Conservation (phyloP, 2,888 invertebrate genomes). For the Dyspetes luteomarginatus region DNA sequence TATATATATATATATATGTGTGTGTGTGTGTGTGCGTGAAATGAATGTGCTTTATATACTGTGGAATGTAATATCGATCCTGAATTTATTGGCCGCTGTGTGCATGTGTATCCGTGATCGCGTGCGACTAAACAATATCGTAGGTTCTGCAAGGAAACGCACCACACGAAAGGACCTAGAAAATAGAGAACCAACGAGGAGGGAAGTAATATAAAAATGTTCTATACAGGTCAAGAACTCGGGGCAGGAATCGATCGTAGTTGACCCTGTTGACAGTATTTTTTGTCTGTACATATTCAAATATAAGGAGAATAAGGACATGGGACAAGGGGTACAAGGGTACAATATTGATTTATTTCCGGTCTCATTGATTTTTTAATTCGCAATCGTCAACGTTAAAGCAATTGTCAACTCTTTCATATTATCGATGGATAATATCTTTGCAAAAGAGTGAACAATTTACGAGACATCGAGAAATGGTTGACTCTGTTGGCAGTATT, state of each 20-base stretch:
- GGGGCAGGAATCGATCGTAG: slow-evolving; percentile 45
- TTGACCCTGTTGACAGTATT: slow-evolving; percentile 33
- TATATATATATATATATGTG: background rate
- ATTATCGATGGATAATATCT: too few species aligned
- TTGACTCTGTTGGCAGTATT: too few species aligned
- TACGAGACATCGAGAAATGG: too few species aligned
- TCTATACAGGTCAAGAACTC: slow-evolving; percentile 29
- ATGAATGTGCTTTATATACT: slow-evolving; percentile 4
- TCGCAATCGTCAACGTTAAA: too few species aligned
- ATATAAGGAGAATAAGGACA: too few species aligned
- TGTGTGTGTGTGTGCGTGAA: too few species aligned
- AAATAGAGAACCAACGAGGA: slow-evolving; percentile 6
- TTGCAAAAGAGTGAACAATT: too few species aligned
- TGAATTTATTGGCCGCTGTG: slow-evolving; percentile 49
- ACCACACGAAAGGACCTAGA: slow-evolving; percentile 35
- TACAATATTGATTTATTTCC: too few species aligned
- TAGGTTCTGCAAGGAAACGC: slow-evolving; percentile 46
- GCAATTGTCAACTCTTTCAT: too few species aligned
- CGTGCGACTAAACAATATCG: slow-evolving; percentile 63
- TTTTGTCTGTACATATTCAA: background rate
- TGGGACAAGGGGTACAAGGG: too few species aligned
- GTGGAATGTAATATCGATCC: slow-evolving; percentile 55
- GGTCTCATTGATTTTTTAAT: too few species aligned
- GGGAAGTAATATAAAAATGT: slow-evolving; percentile 39
- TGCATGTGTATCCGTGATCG: slow-evolving; percentile 49